Percentiles rank a stretch among this genome's conserved stretches.
phyloP scores from a whole-genome alignment of 1,140 invertebrate genomes.

The Ceratoteleas bidentatus region DNA sequence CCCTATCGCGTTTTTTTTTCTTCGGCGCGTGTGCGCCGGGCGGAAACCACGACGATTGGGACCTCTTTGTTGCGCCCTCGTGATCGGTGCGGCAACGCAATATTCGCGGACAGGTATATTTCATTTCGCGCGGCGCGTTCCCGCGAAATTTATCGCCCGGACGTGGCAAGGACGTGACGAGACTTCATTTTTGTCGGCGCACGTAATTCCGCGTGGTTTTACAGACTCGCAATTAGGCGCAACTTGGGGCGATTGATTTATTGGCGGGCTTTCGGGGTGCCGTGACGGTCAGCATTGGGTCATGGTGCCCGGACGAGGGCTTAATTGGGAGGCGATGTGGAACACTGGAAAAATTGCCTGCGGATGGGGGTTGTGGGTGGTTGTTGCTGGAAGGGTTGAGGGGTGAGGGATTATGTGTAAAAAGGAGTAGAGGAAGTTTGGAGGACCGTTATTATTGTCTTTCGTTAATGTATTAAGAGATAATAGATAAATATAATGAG shows the following conservation, averaged over 20 bases:
- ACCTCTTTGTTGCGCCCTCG: conserved; percentile 74
- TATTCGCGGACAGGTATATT: conserved; percentile 55
- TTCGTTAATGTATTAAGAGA: no score
- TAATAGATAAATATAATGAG: no score
- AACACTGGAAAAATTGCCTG: no score
- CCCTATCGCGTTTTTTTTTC: conserved; percentile 77
- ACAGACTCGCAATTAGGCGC: conserved; percentile 42
- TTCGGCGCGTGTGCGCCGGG: conserved; percentile 74
- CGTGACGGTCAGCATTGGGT: no score
- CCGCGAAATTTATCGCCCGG: conserved; percentile 55
- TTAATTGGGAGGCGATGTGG: no score
- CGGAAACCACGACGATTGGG: conserved; percentile 63
- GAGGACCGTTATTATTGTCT: no score
- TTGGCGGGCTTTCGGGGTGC: no score
- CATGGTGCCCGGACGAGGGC: no score
- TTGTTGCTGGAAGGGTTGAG: no score
- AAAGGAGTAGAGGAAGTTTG: no score
- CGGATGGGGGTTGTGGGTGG: no score
- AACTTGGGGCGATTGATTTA: conserved; percentile 37
- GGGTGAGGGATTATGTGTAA: no score
- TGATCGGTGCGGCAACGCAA: conserved; percentile 53
- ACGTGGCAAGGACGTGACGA: conserved; percentile 43
- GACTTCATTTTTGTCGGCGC: conserved; percentile 51
- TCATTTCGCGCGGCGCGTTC: conserved; percentile 55
- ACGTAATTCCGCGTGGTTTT: conserved; percentile 44